Base-by-base conservation (phyloP, 2,797 vertebrate species). In the Trachurus trachurus region DNA sequence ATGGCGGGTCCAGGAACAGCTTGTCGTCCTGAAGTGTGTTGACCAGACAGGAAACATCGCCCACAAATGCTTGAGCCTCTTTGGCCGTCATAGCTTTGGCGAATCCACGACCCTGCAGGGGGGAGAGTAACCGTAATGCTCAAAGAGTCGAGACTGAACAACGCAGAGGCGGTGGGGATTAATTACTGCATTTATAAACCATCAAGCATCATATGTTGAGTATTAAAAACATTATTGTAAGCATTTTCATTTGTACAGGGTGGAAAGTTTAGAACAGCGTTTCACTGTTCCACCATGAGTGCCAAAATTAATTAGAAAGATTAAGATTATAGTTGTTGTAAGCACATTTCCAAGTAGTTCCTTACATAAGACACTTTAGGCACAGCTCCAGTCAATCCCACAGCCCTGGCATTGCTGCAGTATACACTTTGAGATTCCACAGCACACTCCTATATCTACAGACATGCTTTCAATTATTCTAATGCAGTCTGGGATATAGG, bases 31-130 rank as follows among this genome's bases (percentile, higher is more conserved):
- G 97, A 4, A 99, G 96, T 0, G 96, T 98, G 93, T 96, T 99
- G 90, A 99, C 98, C 74, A 88, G 57, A 87, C 97, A 99, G 59
- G 92, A 82, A 53, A 97, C 97, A 0, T 97, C 96, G 0, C 98
- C 98, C 85, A 99, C 96, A 58, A 96, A 99, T 0, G 97, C 98
- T 85, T 97, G 92, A 0, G 98, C 98, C 92, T 99, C 98, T 0
- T 95, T 95, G 40, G 97, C 95, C 0, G 98, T 98, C 98, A 99
- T 99, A 0, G 98, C 98, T 91, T 92, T 97, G 91, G 97, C 96
- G 88, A 99, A 97, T 53, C 97, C 97, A 34, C 89, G 95, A 68
- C 98, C 98, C 98, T 99, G 86, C 34, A 66, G n/a, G 29, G 22
- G 22, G n/a, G 59, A 77, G 37, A 88, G 21, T 0, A 5, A 64